phyloP scores from a whole-genome alignment of 2,888 invertebrate species.

The Hetaerina titia region DNA sequence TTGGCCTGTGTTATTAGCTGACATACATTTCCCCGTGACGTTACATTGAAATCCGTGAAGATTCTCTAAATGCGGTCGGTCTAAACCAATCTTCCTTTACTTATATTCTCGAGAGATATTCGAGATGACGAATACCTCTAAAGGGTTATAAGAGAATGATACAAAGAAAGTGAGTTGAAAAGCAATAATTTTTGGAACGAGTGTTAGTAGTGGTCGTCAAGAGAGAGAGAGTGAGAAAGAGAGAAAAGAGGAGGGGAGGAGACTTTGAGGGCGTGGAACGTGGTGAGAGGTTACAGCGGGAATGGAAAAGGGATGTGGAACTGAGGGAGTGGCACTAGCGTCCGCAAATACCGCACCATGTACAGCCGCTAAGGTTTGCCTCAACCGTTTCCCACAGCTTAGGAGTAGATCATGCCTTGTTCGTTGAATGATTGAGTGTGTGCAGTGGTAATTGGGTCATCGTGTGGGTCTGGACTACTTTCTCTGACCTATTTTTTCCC shows the following conservation, averaged over 20 bases:
- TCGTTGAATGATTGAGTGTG: conserved; percentile 18
- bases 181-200: not conserved
- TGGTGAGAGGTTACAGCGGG: not conserved
- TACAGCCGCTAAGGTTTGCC: conserved; percentile 27
- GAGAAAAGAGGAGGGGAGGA: not conserved
- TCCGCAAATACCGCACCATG: conserved; percentile 15
- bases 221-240: not conserved
- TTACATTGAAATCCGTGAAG: too few species aligned
- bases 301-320: not conserved
- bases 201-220: not conserved
- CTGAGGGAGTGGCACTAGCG: not conserved
- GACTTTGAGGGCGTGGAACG: not conserved
- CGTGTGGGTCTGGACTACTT: not conserved
- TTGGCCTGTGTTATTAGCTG: too few species aligned
- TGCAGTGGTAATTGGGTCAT: conserved; percentile 35
- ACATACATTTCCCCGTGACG: too few species aligned
- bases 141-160: too few species aligned
- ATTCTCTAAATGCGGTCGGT: too few species aligned
- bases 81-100: too few species aligned
- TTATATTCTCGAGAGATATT: too few species aligned
- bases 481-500: not conserved
- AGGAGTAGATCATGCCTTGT: conserved; percentile 3
- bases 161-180: too few species aligned
- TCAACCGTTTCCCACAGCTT: conserved; percentile 35
- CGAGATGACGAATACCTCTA: too few species aligned